Conservation (phyloP, 2,888 invertebrate species). For the Synergus gifuensis region DNA sequence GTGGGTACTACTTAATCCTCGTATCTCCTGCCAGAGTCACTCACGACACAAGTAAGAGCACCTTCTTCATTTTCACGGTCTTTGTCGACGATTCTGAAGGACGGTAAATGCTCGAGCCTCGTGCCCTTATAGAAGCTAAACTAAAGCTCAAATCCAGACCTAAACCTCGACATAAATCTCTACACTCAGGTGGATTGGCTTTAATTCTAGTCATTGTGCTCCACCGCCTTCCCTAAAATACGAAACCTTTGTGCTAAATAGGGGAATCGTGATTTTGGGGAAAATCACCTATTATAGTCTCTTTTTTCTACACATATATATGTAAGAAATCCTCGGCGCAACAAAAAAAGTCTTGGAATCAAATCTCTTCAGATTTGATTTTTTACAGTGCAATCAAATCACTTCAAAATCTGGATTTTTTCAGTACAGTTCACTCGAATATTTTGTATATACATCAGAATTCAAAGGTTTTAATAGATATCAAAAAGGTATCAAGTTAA, state of each 20-base stretch:
- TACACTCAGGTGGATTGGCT: not conserved
- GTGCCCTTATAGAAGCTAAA: not conserved
- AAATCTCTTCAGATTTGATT: too few species aligned
- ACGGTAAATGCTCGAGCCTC: not conserved
- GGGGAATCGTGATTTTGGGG: not conserved
- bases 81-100: not conserved
- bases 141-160: not conserved
- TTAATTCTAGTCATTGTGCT: not conserved
- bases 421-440: too few species aligned
- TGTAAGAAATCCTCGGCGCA: not conserved
- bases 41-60: not conserved
- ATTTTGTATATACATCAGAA: too few species aligned
- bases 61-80: not conserved
- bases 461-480: too few species aligned
- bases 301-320: not conserved
- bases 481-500: too few species aligned
- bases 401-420: too few species aligned
- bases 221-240: not conserved
- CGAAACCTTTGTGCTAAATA: not conserved
- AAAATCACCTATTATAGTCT: not conserved
- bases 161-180: not conserved
- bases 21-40: conserved; percentile 51
- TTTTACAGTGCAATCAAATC: too few species aligned
- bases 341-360: not conserved
- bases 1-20: conserved; percentile 62